Evolutionary conservation across 2,797 vertebrate species (phyloP).

Genomic region (Tokudaia muenninki): DNA sequence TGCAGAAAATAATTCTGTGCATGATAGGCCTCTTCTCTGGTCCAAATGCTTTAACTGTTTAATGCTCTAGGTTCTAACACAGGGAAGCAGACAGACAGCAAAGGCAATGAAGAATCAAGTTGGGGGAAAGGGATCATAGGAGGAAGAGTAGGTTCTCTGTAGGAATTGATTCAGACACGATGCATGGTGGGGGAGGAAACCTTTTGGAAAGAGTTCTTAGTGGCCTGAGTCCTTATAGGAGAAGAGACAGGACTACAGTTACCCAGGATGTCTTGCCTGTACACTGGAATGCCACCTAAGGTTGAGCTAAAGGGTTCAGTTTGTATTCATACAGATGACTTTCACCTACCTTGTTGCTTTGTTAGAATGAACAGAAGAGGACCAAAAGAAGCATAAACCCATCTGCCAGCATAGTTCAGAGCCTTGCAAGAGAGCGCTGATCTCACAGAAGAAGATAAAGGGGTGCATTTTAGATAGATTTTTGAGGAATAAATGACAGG

Average conservation of each 20-base stretch:
- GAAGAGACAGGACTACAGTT: too few relatives aligned
- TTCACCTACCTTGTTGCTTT: background rate
- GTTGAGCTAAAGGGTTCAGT: background rate
- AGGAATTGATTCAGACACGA: background rate
- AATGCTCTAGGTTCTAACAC: too few relatives aligned
- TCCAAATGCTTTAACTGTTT: background rate
- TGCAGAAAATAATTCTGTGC: background rate
- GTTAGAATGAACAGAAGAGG: background rate
- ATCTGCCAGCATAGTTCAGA: background rate
- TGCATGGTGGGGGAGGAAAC: background rate
- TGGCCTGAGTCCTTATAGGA: background rate
- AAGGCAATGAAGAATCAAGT: too few relatives aligned
- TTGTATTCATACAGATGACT: background rate
- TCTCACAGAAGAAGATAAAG: background rate
- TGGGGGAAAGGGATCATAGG: background rate
- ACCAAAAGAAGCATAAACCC: background rate
- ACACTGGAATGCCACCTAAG: background rate
- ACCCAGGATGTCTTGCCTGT: too few relatives aligned
- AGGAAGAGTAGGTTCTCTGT: too few relatives aligned
- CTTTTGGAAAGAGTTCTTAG: background rate
- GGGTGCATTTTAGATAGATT: background rate
- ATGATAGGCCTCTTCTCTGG: background rate
- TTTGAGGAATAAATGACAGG: background rate
- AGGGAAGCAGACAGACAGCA: background rate
- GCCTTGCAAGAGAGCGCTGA: background rate